These are phyloP conservation scores for Basileuterus tristriatus DNA, from an alignment of 2,797 vertebrate species.

Conservation along the genomic window DNA sequence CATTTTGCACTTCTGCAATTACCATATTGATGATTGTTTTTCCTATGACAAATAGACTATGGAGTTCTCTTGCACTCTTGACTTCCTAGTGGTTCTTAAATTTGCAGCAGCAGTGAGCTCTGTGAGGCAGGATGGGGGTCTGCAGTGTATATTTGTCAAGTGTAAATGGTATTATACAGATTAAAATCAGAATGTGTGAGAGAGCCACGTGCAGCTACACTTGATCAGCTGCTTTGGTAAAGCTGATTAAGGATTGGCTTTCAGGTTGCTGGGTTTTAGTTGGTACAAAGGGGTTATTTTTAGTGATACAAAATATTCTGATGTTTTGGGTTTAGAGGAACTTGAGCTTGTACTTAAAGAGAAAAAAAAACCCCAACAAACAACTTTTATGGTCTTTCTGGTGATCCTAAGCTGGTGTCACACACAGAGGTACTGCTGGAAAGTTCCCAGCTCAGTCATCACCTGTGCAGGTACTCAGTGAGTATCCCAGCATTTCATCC, in stretches of 20 bases:
- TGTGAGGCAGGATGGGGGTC: not conserved
- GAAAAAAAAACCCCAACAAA: accelerated
- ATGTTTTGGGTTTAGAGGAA: not conserved
- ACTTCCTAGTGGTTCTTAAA: not conserved
- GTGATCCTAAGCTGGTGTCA: not conserved
- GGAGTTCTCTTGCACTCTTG: not conserved
- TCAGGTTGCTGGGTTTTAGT: not conserved
- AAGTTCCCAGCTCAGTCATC: not conserved
- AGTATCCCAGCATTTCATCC: not conserved
- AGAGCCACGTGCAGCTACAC: not conserved
- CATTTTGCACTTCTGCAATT: slow-evolving; percentile 16
- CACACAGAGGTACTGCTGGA: not conserved
- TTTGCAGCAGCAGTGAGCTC: not conserved
- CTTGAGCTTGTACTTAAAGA: not conserved
- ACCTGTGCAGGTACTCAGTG: not conserved
- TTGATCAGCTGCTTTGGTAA: not conserved
- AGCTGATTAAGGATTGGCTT: not conserved
- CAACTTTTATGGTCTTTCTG: not conserved
- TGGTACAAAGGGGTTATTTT: not conserved
- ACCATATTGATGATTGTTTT: not conserved
- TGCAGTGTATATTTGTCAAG: not conserved
- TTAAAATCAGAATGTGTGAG: not conserved
- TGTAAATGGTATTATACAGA: not conserved
- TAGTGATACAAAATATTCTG: not conserved
- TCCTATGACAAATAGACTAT: not conserved